phyloP scores from a whole-genome alignment of 2,888 invertebrate genomes.

The Autographa pulchrina region DNA sequence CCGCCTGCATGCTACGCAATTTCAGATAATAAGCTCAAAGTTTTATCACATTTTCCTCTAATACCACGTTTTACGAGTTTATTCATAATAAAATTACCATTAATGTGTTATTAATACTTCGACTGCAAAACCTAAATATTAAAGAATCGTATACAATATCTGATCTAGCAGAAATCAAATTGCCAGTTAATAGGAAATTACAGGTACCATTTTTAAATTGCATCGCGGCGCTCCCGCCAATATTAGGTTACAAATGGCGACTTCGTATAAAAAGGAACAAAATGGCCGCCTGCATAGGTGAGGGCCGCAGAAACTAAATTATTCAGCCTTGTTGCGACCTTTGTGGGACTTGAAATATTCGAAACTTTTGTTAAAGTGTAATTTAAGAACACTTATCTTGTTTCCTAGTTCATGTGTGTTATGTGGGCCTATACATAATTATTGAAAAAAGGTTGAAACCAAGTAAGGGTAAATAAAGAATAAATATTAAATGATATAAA shows the following conservation, averaged over 20 bases:
- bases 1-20: background rate
- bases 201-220: conserved; percentile 15
- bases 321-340: conserved; percentile 17
- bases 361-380: background rate
- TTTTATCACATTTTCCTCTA: background rate
- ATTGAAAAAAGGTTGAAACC: too few relatives aligned
- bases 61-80: too few relatives aligned
- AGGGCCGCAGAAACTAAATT: conserved; percentile 7
- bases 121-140: background rate
- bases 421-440: too few relatives aligned
- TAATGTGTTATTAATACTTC: background rate
- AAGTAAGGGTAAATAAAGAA: too few relatives aligned
- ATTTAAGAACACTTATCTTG: conserved; percentile 2
- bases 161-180: background rate
- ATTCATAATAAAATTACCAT: too few relatives aligned
- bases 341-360: conserved; percentile 16
- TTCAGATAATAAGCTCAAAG: background rate
- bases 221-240: conserved; percentile 30
- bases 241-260: conserved; percentile 37
- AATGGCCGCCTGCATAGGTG: conserved; percentile 15
- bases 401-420: background rate
- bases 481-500: too few relatives aligned
- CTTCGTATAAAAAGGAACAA: conserved; percentile 20
- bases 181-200: background rate
- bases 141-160: background rate